Base-by-base conservation (phyloP, 2,113 vertebrate genomes). In the Pterophyllum scalare region DNA sequence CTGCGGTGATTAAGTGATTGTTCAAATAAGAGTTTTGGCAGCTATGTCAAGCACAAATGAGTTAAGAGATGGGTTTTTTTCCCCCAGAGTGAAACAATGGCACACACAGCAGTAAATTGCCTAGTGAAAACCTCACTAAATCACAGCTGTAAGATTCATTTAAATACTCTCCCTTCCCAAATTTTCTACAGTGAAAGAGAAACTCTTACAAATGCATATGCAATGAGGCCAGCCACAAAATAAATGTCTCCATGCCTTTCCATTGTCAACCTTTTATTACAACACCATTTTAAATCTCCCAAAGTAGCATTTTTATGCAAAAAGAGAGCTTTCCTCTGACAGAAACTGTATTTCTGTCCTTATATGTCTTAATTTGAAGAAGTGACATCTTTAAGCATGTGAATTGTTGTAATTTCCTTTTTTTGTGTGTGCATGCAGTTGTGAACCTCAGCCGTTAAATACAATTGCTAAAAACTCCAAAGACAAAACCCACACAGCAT, bases 341-440 rank as follows among this genome's bases (percentile, higher is more conserved):
- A 72, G 28, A 72, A 26, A 31, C 46, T 54, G 26, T 72, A 31
- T 70, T 70, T 46, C 43, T 15, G 43, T 46, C 43, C 49, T 19
- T 7, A 19, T 17, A 35, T 31, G 52, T 62, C 31, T 67, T 81
- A 28, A 89, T 74, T 49, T 62, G n/a, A 77, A 80, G 49, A 75
- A 31, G 20, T 57, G 24, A 61, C 59, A 31, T n/a, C 22, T 76
- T 59, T 38, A 24, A 40, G 40, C 57, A 61, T 77, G 58, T 57
- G 31, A 77, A 38, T 35, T 85, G 38, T 31, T 79, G 2, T n/a
- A 26, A 83, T 65, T 19, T 57, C 6, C 43, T 72, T 52, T 52
- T 67, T 64, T 22, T 9, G 5, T 70, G 26, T 35, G 7, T 35
- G n/a, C 3, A 70, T 76, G 7, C 10, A 57, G 62, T 28, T 56